Base-by-base conservation (phyloP, 2,888 invertebrate species). In the Psylliodes chrysocephalus region DNA sequence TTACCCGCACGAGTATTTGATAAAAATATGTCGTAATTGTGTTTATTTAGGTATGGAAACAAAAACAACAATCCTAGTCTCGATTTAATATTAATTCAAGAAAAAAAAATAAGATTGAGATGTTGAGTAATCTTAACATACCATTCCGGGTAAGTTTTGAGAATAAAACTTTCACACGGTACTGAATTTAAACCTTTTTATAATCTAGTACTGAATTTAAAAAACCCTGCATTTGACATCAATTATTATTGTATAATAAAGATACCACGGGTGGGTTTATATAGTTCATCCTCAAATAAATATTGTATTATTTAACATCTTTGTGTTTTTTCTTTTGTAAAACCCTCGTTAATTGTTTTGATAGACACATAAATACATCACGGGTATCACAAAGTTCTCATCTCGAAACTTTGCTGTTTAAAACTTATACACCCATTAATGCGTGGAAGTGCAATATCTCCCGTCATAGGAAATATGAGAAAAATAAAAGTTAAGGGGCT, bases 241-340 rank as follows among this genome's bases (percentile, higher is more conserved):
- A 38, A 15, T 52, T 30, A 47, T 33, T 53, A 38, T 53, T 38
- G 19, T 53, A 53, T 53, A n/a, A 35, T 53, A 15, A 53, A 17
- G n/a, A 40, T 40, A 42, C 22, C 5, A 40, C 42, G 14, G 19
- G 42, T 54, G 40, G 54, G 54, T 54, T 54, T 54, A 42, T 54
- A 54, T n/a, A 25, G 47, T 47, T 47, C 47, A 47, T 25, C 22
- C 47, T 47, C 47, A 47, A 47, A 47, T 47, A 47, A 47, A 47
- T 47, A 47, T 25, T 22, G 47, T 42, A 42, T 38, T 38, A 38
- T 42, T 42, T 42, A 47, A 47, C 1, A 10, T 22, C 25, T 25
- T 22, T 25, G 4, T 47, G 17, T 6, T 42, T 46, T 46, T 46
- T 14, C 14, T 44, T 18, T 44, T n/a, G 1, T 22, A 44, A 4